These are phyloP conservation scores for Drosophila sulfurigaster DNA, from an alignment of 1,140 invertebrate species.

Conservation along the genomic window DNA sequence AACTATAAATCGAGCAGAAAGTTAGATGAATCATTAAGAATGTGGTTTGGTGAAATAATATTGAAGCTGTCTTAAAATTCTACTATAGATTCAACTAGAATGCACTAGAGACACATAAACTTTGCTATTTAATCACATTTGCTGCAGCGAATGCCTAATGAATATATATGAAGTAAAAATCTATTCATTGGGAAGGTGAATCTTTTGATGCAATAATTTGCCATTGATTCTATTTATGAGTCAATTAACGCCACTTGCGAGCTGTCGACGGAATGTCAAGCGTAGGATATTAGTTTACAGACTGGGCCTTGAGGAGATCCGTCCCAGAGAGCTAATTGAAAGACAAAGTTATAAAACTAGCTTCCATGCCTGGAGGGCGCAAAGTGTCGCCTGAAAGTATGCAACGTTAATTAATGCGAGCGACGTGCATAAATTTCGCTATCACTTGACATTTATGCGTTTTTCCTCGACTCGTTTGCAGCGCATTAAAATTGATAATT, in stretches of 20 bases:
- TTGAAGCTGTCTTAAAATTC: too few relatives aligned
- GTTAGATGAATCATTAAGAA: too few relatives aligned
- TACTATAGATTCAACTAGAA: too few relatives aligned
- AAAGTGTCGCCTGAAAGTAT: conserved; percentile 43
- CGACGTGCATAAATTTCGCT: conserved; percentile 77
- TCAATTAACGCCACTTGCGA: conserved; percentile 58
- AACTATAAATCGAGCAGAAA: too few relatives aligned
- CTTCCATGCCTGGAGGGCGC: neutral
- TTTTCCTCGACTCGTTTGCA: conserved; percentile 35
- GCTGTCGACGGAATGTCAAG: conserved; percentile 30
- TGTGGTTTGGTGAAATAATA: too few relatives aligned
- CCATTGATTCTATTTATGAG: conserved; percentile 74
- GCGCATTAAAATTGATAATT: conserved; percentile 78
- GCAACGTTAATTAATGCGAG: conserved; percentile 76
- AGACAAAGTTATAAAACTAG: conserved; percentile 27
- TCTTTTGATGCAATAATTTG: conserved; percentile 8
- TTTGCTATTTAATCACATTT: neutral
- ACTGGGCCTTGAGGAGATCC: neutral
- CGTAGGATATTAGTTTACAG: conserved; percentile 67
- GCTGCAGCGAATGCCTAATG: neutral
- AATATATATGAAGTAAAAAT: neutral
- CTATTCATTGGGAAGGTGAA: neutral
- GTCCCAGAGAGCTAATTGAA: conserved; percentile 47
- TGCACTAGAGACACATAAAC: neutral
- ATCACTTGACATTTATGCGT: conserved; percentile 77